Conservation (phyloP, 2,113 vertebrate species). For the Ovis canadensis region DNA sequence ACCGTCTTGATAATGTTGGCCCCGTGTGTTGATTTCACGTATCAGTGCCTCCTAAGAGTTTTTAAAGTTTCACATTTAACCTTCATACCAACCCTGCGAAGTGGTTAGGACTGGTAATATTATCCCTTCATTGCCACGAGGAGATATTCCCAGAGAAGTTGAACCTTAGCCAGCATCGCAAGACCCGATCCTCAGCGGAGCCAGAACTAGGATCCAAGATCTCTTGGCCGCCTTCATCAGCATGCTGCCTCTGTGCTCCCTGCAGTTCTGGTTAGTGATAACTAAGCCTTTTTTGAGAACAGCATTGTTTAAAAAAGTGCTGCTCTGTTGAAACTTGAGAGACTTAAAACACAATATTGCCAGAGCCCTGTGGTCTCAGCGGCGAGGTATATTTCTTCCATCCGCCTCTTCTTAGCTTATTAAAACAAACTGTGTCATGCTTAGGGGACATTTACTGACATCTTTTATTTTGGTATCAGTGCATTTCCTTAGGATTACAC, state of each 20-base stretch:
- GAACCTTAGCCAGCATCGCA: background rate
- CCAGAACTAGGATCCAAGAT: background rate
- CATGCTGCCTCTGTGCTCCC: background rate
- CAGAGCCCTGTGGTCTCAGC: background rate
- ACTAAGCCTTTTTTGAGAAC: conserved; percentile 6
- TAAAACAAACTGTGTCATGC: background rate
- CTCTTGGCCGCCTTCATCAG: background rate
- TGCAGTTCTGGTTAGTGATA: conserved; percentile 22
- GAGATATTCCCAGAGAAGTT: background rate
- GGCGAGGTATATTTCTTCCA: background rate
- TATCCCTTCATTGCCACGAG: background rate
- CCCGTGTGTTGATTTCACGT: background rate
- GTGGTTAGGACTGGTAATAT: background rate
- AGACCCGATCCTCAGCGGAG: background rate
- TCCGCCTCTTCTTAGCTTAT: background rate
- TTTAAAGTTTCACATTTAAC: background rate
- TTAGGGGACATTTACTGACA: background rate
- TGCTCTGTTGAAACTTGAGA: conserved; percentile 49
- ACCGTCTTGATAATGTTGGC: background rate
- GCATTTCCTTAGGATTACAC: background rate
- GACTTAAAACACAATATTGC: background rate
- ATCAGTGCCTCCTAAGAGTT: background rate
- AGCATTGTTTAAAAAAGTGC: conserved; percentile 20
- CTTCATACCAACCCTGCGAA: background rate
- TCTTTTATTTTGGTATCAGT: background rate